Evolutionary conservation across 2,888 invertebrate genomes (phyloP).

Genomic region (Tetranychus truncatus): DNA sequence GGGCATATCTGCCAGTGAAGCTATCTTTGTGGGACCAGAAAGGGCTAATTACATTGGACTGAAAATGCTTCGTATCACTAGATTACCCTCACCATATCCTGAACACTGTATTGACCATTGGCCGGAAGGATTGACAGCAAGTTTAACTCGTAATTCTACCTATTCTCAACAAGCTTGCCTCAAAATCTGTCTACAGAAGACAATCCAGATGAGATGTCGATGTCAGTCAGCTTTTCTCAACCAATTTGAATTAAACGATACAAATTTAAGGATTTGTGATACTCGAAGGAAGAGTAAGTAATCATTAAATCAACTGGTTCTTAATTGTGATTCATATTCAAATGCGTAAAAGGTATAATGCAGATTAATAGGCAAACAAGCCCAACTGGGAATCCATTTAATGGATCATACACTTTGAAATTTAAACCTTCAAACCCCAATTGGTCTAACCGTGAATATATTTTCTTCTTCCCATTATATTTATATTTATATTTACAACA

Average conservation of each 20-base stretch:
- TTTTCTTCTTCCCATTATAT: too few relatives aligned
- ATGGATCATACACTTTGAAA: neutral
- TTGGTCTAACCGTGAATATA: too few relatives aligned
- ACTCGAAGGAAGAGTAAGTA: slow-evolving; percentile 15
- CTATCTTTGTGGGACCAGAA: slow-evolving; percentile 23
- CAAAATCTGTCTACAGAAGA: slow-evolving; percentile 23
- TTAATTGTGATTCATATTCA: neutral
- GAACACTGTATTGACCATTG: slow-evolving; percentile 24
- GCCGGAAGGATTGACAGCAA: slow-evolving; percentile 18
- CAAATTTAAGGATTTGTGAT: slow-evolving; percentile 20
- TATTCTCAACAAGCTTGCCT: slow-evolving; percentile 24
- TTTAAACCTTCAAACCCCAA: too few relatives aligned
- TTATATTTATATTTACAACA: too few relatives aligned
- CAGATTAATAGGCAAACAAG: neutral
- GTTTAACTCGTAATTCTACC: slow-evolving; percentile 20
- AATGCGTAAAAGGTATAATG: neutral
- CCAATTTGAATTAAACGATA: slow-evolving; percentile 20
- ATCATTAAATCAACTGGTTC: neutral
- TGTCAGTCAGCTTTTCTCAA: slow-evolving; percentile 23
- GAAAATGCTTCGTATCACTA: slow-evolving; percentile 23
- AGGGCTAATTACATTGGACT: slow-evolving; percentile 22
- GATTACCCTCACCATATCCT: slow-evolving; percentile 24
- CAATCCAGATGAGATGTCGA: slow-evolving; percentile 22
- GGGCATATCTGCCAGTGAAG: slow-evolving; percentile 23
- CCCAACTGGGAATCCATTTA: neutral